phyloP scores from a whole-genome alignment of 2,113 vertebrate species.

The Laticauda laticaudata region DNA sequence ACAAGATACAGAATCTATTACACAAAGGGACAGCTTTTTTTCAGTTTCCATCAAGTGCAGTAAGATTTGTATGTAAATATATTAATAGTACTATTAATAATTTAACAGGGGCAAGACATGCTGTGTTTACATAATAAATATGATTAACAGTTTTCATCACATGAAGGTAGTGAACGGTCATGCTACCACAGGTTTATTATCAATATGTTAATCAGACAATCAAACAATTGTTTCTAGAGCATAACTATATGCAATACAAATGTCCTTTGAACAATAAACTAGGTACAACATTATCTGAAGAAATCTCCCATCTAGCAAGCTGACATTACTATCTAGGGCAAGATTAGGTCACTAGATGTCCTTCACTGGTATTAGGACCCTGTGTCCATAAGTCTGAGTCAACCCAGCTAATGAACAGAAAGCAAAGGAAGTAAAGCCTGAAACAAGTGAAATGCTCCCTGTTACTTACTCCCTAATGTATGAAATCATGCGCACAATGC shows the following conservation, averaged over 20 bases:
- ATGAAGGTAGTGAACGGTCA: conserved; percentile 72
- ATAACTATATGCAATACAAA: background rate
- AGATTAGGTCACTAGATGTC: background rate
- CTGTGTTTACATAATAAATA: conserved; percentile 76
- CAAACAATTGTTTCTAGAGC: conserved; percentile 44
- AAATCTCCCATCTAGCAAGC: background rate
- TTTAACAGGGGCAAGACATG: conserved; percentile 71
- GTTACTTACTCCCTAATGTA: background rate
- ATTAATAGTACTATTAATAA: conserved; percentile 73
- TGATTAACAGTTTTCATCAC: conserved; percentile 71
- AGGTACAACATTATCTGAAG: accelerated
- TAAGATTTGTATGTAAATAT: conserved; percentile 75
- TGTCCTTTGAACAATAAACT: conserved; percentile 30
- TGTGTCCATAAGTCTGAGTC: background rate
- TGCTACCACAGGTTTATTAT: conserved; percentile 65
- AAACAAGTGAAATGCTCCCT: background rate
- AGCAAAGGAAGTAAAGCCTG: background rate
- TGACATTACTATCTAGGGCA: background rate
- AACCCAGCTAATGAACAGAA: background rate
- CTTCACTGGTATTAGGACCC: background rate
- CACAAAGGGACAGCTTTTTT: conserved; percentile 54
- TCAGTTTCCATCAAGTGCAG: conserved; percentile 65
- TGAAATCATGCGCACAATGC: background rate
- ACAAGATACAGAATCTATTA: conserved; percentile 58
- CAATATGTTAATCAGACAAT: conserved; percentile 63